Conservation (phyloP, 2,888 invertebrate genomes). For the Drosophila formosana region DNA sequence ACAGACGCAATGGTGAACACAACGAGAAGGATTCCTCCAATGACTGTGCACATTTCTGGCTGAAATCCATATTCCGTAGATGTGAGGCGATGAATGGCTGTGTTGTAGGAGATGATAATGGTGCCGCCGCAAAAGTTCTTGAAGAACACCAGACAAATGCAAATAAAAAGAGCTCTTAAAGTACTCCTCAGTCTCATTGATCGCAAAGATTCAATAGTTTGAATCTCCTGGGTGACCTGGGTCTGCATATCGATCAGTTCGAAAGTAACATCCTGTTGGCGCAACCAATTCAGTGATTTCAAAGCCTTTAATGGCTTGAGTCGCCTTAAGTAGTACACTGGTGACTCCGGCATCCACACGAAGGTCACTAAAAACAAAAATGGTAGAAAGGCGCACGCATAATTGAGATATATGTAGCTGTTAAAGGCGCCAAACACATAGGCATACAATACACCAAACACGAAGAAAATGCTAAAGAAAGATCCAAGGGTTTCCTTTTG, state of each 20-base stretch:
- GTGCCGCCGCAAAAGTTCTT: slow-evolving; percentile 93
- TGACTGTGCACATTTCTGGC: slow-evolving; percentile 88
- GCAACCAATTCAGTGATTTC: slow-evolving; percentile 88
- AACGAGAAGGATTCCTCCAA: slow-evolving; percentile 92
- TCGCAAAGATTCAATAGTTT: background rate
- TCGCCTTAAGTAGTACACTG: slow-evolving; percentile 88
- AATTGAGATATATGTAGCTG: slow-evolving; percentile 43
- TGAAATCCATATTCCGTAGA: background rate
- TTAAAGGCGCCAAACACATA: slow-evolving; percentile 87
- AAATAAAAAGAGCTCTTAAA: background rate
- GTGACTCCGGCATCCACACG: slow-evolving; percentile 92
- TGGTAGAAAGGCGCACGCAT: slow-evolving; percentile 80
- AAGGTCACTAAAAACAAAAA: slow-evolving; percentile 89
- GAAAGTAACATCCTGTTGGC: slow-evolving; percentile 84
- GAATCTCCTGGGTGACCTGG: background rate
- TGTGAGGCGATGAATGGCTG: slow-evolving; percentile 87
- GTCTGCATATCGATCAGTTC: background rate
- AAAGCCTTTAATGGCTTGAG: slow-evolving; percentile 88
- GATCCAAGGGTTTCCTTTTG: slow-evolving; percentile 92
- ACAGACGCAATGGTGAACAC: slow-evolving; percentile 87
- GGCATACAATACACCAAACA: slow-evolving; percentile 90
- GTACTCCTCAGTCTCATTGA: background rate
- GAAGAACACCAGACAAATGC: slow-evolving; percentile 89
- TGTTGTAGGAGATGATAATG: slow-evolving; percentile 91
- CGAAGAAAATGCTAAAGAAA: slow-evolving; percentile 92